phyloP scores from a whole-genome alignment of 2,113 vertebrate species.

The Speoplatyrhinus poulsoni region DNA sequence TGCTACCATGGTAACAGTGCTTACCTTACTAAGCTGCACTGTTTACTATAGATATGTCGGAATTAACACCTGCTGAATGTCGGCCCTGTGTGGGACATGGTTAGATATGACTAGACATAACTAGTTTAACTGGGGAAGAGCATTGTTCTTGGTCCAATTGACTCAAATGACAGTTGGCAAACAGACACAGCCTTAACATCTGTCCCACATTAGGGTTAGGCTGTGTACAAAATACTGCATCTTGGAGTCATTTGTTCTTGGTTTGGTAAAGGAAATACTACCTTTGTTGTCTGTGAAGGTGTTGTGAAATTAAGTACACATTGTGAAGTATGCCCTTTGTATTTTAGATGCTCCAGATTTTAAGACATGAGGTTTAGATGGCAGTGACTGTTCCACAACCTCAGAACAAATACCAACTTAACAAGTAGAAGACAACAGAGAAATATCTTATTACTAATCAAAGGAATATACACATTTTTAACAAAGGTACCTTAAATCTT shows the following conservation, averaged over 20 bases:
- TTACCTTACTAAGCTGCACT: too few relatives aligned
- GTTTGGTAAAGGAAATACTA: neutral
- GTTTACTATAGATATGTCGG: too few relatives aligned
- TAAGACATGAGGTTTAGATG: neutral
- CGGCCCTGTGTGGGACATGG: too few relatives aligned
- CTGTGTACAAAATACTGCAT: neutral
- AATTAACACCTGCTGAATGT: too few relatives aligned
- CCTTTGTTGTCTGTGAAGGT: slow-evolving; percentile 5
- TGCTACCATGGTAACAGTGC: too few relatives aligned
- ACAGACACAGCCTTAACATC: neutral
- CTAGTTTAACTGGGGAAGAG: too few relatives aligned
- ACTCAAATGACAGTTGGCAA: too few relatives aligned
- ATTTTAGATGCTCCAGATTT: neutral
- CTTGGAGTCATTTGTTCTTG: neutral
- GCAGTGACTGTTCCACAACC: slow-evolving; percentile 26
- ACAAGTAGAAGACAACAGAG: too few relatives aligned
- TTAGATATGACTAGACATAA: too few relatives aligned
- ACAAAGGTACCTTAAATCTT: neutral
- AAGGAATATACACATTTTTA: neutral
- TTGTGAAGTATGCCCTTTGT: neutral
- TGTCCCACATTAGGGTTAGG: slow-evolving; percentile 12
- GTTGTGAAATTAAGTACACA: neutral
- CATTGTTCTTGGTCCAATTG: too few relatives aligned
- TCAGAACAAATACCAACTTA: too few relatives aligned
- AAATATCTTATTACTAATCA: neutral